Percentiles rank a stretch among this genome's conserved stretches.
These are phyloP conservation scores for Protobothrops mucrosquamatus DNA, from an alignment of 2,113 vertebrate species.

Conservation along the genomic window DNA sequence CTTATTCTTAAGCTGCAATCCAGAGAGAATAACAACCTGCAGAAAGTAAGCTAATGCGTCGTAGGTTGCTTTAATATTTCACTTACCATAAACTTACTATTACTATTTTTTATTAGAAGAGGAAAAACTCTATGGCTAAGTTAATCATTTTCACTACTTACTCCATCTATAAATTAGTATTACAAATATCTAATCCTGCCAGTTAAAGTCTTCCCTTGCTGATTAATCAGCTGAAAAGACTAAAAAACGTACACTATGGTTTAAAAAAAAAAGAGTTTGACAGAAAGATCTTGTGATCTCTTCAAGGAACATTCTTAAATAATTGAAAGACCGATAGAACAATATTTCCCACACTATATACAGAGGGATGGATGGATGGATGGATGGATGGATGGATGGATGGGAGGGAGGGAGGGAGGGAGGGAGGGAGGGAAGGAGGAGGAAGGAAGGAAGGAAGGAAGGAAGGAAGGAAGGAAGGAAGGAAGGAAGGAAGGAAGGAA, in stretches of 20 bases:
- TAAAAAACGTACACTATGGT: not conserved
- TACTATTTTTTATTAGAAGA: not conserved
- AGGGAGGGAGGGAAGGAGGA: no score
- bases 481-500: no score
- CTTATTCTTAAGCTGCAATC: not conserved
- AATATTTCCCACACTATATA: not conserved
- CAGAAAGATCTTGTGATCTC: not conserved
- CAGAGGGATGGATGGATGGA: not conserved
- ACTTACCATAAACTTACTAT: no score
- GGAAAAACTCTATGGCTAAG: not conserved
- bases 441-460: no score
- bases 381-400: no score
- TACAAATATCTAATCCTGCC: not conserved
- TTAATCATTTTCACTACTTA: not conserved
- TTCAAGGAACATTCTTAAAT: not conserved
- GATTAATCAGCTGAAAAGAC: not conserved
- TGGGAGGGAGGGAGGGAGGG: no score
- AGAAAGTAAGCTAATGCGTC: not conserved
- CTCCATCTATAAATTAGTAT: not conserved
- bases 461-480: no score
- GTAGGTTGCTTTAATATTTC: not conserved
- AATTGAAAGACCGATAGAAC: not conserved
- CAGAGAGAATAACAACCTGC: not conserved
- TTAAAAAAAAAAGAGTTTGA: not conserved
- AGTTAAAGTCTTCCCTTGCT: not conserved